Conservation (phyloP, 2,888 invertebrate species). For the Drosophila rellima region DNA sequence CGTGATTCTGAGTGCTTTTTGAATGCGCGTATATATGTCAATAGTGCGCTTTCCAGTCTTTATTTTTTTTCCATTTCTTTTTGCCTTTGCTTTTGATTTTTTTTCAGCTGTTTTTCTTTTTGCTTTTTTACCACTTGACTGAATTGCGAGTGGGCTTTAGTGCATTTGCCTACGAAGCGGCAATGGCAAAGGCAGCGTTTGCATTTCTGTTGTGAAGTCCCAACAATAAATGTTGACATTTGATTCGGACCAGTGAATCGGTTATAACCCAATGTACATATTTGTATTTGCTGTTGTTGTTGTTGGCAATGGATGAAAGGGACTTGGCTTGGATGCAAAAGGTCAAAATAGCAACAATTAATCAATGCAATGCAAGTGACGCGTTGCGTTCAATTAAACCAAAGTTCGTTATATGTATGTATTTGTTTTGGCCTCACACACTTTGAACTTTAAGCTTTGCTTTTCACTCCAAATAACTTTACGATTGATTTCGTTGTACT, state of each 20-base stretch:
- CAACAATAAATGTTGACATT: constrained; percentile 53
- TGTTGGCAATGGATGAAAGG: constrained; percentile 2
- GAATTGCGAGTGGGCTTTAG: constrained; percentile 62
- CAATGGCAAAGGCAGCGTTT: constrained; percentile 16
- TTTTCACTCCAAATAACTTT: constrained; percentile 13
- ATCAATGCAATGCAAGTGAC: constrained; percentile 48
- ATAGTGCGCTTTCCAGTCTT: constrained; percentile 84
- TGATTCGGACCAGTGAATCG: constrained; percentile 32
- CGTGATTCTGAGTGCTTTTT: constrained; percentile 54
- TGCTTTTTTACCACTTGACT: constrained; percentile 67
- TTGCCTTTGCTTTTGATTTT: constrained; percentile 37
- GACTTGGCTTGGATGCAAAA: constrained; percentile 40
- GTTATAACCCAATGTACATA: constrained; percentile 10
- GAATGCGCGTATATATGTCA: constrained; percentile 83
- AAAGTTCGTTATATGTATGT: too few species aligned
- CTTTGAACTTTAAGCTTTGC: constrained; percentile 23
- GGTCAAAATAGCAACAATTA: constrained; percentile 67
- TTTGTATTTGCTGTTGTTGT: constrained; percentile 9
- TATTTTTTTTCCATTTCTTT: constrained; percentile 33
- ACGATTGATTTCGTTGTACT: constrained; percentile 26
- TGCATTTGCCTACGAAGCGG: constrained; percentile 57
- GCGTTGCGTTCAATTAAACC: constrained; percentile 32
- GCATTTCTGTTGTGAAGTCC: constrained; percentile 37
- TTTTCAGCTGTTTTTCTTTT: constrained; percentile 56
- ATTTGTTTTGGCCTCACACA: constrained; percentile 19